Evolutionary conservation across 2,797 vertebrate genomes (phyloP), one percentile per base, ranked within the genome.

Genomic region (Trachurus trachurus): DNA sequence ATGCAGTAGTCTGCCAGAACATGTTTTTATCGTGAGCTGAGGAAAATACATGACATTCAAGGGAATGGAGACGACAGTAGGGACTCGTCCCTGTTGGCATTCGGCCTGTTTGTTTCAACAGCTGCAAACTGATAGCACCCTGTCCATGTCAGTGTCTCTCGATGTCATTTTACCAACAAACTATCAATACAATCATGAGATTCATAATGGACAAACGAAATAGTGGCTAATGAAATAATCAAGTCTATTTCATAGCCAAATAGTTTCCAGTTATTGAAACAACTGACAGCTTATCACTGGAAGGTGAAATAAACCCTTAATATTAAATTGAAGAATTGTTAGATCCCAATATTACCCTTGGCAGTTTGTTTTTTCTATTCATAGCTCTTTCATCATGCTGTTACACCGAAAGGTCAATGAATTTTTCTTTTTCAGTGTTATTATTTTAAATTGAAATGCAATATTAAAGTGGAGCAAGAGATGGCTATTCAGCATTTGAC

Each of bases 321-420:
- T 52, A 78, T 74, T 50, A 50, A 79, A 89, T 63, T n/a, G 66
- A 86, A 73, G 56, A 79, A 79, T 79, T 85, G 56, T 68, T 60
- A 68, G 72, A 88, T 86, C 84, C 60, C 66, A 54, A 74, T 77
- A 76, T 76, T 84, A 66, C 78, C 88, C 80, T 45, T 72, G 84
- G 87, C 87, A 88, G 89, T 88, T 80, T 83, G 66, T 85, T 78
- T 77, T 84, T 84, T 81, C 82, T 89, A 82, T 81, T 91, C 90
- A 85, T 88, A 81, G 89, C 81, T 90, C 84, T 86, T 89, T 83
- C 92, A 89, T 92, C 88, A 81, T 87, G 88, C 92, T 95, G 95
- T 95, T 95, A 94, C 93, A 90, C 86, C 87, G 82, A 93, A 93
- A 95, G 95, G 94, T 95, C 95, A 95, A 94, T 94, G 79, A 88